phyloP scores from a whole-genome alignment of 2,113 vertebrate species.

The Solea solea region DNA sequence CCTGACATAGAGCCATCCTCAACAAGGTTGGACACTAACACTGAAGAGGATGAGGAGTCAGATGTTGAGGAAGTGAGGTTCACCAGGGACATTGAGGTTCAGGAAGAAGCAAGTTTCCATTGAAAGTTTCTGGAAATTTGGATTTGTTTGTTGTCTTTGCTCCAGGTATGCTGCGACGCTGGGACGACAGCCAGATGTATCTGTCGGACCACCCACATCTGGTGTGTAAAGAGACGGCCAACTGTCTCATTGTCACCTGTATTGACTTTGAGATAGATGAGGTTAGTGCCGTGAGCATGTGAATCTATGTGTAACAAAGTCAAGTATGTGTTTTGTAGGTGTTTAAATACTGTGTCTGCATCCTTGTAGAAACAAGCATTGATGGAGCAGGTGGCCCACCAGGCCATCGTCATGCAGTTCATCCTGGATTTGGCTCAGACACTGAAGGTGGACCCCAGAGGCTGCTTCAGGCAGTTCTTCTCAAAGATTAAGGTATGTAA shows the following conservation, averaged over 20 bases:
- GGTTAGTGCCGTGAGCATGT: constrained; percentile 66
- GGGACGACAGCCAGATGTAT: constrained; percentile 94
- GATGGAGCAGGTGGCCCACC: constrained; percentile 95
- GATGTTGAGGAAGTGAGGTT: too few species aligned
- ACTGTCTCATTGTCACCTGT: constrained; percentile 90
- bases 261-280: constrained; percentile 91
- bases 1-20: too few species aligned
- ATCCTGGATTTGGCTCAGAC: constrained; percentile 89
- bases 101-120: too few species aligned
- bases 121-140: too few species aligned
- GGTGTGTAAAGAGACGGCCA: constrained; percentile 91
- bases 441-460: constrained; percentile 87
- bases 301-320: neutral
- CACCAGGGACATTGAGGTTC: too few species aligned
- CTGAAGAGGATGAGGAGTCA: too few species aligned
- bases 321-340: too few species aligned
- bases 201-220: constrained; percentile 88
- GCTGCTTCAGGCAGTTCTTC: constrained; percentile 93
- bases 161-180: constrained; percentile 89
- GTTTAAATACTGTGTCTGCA: neutral
- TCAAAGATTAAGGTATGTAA: constrained; percentile 87
- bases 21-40: too few species aligned
- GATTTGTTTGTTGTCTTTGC: neutral
- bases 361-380: constrained; percentile 85
- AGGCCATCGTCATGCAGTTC: constrained; percentile 94